Evolutionary conservation across 2,888 invertebrate species (phyloP).

Genomic region (Elegia similella): DNA sequence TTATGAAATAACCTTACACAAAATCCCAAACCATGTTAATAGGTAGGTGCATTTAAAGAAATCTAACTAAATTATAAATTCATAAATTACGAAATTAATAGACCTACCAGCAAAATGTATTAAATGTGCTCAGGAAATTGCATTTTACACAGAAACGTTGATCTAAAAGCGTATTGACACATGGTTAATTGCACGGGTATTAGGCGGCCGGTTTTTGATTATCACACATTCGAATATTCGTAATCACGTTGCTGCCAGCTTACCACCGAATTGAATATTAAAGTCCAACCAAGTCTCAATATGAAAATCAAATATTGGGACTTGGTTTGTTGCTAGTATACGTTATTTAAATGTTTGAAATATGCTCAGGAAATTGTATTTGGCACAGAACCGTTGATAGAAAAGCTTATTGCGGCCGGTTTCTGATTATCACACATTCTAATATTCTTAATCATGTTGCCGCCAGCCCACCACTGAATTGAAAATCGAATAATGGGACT

Average conservation of each 20-base stretch:
- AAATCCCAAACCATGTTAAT: no score
- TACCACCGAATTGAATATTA: background rate
- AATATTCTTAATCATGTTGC: background rate
- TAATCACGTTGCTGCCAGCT: background rate
- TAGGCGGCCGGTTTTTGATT: background rate
- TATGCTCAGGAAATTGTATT: background rate
- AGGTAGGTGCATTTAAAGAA: background rate
- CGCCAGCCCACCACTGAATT: background rate
- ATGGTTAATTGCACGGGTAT: constrained; percentile 3
- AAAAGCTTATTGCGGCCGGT: constrained; percentile 1
- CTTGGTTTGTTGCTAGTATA: no score
- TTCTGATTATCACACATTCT: background rate
- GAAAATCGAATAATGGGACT: no score
- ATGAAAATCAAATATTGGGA: background rate
- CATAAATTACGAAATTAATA: background rate
- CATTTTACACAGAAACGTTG: background rate
- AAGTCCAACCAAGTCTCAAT: no score
- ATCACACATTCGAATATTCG: background rate
- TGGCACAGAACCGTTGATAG: background rate
- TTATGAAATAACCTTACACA: no score
- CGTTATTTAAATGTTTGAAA: no score
- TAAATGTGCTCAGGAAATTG: background rate
- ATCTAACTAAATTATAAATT: background rate
- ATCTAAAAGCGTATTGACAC: constrained; percentile 4
- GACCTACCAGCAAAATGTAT: background rate